Percentiles rank a stretch among this genome's conserved stretches.
Evolutionary conservation across 2,113 vertebrate genomes (phyloP).

Genomic region (Numenius arquata): DNA sequence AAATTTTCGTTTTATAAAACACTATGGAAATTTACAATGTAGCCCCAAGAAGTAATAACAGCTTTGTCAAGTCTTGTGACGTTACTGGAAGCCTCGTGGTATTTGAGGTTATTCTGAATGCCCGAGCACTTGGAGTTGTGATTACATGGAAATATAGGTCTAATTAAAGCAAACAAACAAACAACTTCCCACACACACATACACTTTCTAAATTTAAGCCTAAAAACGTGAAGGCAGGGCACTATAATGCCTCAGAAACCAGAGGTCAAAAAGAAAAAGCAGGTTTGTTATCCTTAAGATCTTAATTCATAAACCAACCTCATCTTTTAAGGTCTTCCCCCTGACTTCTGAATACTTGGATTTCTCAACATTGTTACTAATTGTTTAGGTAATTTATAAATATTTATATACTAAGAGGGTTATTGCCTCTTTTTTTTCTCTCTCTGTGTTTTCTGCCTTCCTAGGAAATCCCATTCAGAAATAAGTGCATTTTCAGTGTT

Average conservation of each 20-base stretch:
- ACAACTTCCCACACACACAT: accelerated
- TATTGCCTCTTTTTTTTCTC: not conserved
- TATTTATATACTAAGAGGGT: not conserved
- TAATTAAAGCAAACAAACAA: not conserved
- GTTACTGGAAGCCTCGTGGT: not conserved
- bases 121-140: not conserved
- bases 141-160: not conserved
- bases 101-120: not conserved
- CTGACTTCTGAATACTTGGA: not conserved
- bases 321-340: not conserved
- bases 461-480: not conserved
- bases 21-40: not conserved
- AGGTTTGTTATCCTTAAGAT: not conserved
- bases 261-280: not conserved
- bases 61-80: not conserved
- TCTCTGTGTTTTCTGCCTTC: not conserved
- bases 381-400: not conserved
- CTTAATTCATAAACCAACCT: not conserved
- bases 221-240: not conserved
- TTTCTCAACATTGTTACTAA: not conserved
- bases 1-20: not conserved
- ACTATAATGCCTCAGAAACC: not conserved
- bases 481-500: not conserved
- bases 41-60: not conserved
- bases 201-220: not conserved